A percentile compares a stretch with the other conserved stretches of the same genome.
These are phyloP conservation scores for Papilio polyxenes DNA, from an alignment of 1,140 invertebrate genomes.

Conservation along the genomic window DNA sequence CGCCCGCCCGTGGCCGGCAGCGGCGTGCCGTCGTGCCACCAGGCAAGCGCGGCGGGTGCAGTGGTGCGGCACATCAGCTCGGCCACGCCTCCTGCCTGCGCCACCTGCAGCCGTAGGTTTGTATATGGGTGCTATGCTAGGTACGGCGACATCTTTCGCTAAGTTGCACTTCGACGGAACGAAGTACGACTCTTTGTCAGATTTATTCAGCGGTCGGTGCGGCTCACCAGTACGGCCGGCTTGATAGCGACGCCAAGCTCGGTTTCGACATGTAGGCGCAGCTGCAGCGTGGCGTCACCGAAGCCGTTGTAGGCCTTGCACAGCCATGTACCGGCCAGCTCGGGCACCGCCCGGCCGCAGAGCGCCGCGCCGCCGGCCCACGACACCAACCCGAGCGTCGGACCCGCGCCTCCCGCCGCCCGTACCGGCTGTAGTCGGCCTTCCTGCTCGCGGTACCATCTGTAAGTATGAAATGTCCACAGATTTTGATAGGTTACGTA, in stretches of 20 bases:
- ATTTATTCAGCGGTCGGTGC: too few species aligned
- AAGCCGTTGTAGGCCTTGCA: slow-evolving; percentile 67
- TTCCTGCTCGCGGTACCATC: slow-evolving; percentile 63
- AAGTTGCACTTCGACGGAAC: too few species aligned
- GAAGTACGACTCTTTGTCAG: too few species aligned
- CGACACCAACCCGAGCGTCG: slow-evolving; percentile 52
- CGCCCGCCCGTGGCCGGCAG: slow-evolving; percentile 75
- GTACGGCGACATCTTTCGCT: too few species aligned
- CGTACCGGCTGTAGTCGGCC: slow-evolving; percentile 46
- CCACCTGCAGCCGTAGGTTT: slow-evolving; percentile 52
- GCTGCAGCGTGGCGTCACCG: slow-evolving; percentile 65
- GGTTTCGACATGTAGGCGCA: slow-evolving; percentile 54
- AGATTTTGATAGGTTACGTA: neutral
- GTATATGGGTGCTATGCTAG: too few species aligned
- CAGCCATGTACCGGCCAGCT: slow-evolving; percentile 59
- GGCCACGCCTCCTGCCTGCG: slow-evolving; percentile 64
- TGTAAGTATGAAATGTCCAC: slow-evolving; percentile 30
- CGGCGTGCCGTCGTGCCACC: slow-evolving; percentile 86
- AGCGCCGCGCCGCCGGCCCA: slow-evolving; percentile 69
- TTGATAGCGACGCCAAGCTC: slow-evolving; percentile 55
- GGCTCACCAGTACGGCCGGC: slow-evolving; percentile 53
- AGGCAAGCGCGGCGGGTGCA: slow-evolving; percentile 86
- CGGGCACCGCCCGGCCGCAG: slow-evolving; percentile 51
- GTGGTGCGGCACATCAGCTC: slow-evolving; percentile 83
- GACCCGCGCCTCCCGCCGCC: slow-evolving; percentile 60